phyloP scores from a whole-genome alignment of 2,797 vertebrate genomes.

The Tenualosa ilisha region DNA sequence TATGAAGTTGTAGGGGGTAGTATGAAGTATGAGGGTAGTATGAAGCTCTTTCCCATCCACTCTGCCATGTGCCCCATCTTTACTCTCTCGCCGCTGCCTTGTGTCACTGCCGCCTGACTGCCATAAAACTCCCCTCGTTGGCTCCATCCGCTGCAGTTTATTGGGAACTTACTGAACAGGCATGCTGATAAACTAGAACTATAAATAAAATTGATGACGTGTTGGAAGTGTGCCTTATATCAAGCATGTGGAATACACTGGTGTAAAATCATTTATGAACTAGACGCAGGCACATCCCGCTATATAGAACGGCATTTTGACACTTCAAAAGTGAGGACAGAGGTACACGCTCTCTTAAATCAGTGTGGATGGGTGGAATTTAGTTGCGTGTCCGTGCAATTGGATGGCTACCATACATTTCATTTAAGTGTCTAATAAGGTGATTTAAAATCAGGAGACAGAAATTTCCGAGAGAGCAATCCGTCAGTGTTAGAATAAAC shows the following conservation, averaged over 20 bases:
- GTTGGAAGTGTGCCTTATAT: constrained; percentile 8
- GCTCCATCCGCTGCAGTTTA: neutral
- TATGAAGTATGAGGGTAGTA: too few relatives aligned
- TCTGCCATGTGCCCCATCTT: neutral
- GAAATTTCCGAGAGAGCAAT: neutral
- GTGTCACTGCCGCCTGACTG: neutral
- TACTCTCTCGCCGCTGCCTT: neutral
- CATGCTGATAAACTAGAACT: neutral
- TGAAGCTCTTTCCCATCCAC: neutral
- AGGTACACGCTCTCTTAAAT: neutral
- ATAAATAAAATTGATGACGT: neutral
- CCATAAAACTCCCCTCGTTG: neutral
- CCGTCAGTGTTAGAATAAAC: neutral
- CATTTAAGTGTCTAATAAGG: neutral
- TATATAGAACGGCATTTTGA: neutral
- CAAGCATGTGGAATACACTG: neutral
- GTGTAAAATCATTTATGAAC: neutral
- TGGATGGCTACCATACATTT: neutral
- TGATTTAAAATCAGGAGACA: neutral
- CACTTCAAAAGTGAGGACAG: neutral
- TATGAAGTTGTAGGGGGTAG: neutral
- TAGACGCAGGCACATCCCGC: neutral
- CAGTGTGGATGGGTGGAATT: neutral
- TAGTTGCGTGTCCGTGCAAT: neutral
- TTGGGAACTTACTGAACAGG: neutral